A percentile compares a stretch with the other conserved stretches of the same genome.
Evolutionary conservation across 2,888 invertebrate genomes (phyloP).

Genomic region (Calliopum simillimum): DNA sequence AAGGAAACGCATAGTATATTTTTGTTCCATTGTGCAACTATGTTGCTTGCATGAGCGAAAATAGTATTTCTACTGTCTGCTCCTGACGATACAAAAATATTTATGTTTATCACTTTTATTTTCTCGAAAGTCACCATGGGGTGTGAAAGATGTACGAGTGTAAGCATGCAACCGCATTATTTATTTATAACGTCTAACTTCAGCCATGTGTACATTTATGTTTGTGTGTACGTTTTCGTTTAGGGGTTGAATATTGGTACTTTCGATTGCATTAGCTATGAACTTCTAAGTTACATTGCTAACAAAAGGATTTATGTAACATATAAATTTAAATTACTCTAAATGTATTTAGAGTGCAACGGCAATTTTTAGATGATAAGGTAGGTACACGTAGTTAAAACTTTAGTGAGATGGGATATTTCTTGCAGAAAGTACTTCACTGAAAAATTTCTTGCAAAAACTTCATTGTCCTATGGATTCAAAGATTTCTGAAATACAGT

Average conservation of each 20-base stretch:
- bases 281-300: too few species aligned
- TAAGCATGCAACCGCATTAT: conserved; percentile 21
- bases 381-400: too few species aligned
- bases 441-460: too few species aligned
- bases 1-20: not conserved
- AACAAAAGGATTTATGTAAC: too few species aligned
- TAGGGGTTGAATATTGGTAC: not conserved
- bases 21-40: conserved; percentile 7
- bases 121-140: not conserved
- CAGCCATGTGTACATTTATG: not conserved
- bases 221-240: not conserved
- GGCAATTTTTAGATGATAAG: too few species aligned
- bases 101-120: conserved; percentile 10
- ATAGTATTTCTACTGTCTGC: not conserved
- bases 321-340: too few species aligned
- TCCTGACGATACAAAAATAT: not conserved
- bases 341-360: too few species aligned
- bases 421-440: too few species aligned
- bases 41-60: not conserved
- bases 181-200: conserved; percentile 14
- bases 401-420: too few species aligned
- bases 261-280: not conserved
- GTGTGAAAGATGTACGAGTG: conserved; percentile 4
- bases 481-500: too few species aligned
- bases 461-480: too few species aligned